Conservation (phyloP, 2,113 vertebrate species). For the Chaenocephalus aceratus region DNA sequence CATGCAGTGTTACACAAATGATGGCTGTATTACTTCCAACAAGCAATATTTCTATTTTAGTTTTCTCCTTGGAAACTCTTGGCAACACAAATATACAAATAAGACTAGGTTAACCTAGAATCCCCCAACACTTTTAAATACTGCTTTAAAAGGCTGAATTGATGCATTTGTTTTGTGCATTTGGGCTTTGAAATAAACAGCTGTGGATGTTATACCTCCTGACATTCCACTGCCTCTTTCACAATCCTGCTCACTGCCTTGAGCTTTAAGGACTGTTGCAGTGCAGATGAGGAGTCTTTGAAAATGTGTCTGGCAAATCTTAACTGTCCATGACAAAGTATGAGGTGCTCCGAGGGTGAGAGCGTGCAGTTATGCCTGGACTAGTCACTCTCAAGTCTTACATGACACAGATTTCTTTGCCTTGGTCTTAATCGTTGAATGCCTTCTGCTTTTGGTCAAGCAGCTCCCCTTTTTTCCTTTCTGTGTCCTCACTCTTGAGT, state of each 20-base stretch:
- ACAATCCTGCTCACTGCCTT: slow-evolving; percentile 39
- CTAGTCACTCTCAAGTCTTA: slow-evolving; percentile 16
- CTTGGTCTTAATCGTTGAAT: neutral
- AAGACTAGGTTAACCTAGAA: too few species aligned
- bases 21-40: neutral
- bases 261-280: slow-evolving; percentile 30
- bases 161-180: too few species aligned
- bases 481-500: neutral
- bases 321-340: slow-evolving; percentile 48
- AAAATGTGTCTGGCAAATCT: slow-evolving; percentile 63
- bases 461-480: neutral
- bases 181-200: slow-evolving; percentile 44
- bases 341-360: slow-evolving; percentile 17
- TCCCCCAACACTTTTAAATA: neutral
- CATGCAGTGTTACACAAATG: neutral
- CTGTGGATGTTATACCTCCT: slow-evolving; percentile 21
- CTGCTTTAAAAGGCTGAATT: too few species aligned
- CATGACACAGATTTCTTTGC: slow-evolving; percentile 1
- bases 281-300: slow-evolving; percentile 38
- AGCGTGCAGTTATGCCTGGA: slow-evolving; percentile 22
- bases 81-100: too few species aligned
- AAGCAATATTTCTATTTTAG: too few species aligned
- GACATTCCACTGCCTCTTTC: slow-evolving; percentile 38
- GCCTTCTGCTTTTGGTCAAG: slow-evolving; percentile 23
- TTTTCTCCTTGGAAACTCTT: neutral